Conservation (phyloP, 2,888 invertebrate genomes). For the Synanthedon formicaeformis region DNA sequence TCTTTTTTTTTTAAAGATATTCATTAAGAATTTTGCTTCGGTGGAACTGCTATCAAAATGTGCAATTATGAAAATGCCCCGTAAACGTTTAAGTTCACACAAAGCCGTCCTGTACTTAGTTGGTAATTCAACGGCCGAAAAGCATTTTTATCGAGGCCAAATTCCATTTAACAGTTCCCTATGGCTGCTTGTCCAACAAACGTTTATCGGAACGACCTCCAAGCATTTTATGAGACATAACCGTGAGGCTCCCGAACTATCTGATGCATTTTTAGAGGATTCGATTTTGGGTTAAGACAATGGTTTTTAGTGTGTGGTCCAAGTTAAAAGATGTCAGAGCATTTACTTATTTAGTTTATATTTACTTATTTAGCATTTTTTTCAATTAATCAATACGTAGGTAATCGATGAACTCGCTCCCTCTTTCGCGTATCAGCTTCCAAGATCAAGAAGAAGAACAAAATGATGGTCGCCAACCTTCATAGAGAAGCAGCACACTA, state of each 20-base stretch:
- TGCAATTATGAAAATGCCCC: no score
- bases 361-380: no score
- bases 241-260: constrained; percentile 22
- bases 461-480: no score
- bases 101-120: not conserved
- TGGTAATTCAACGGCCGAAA: not conserved
- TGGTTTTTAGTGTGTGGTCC: constrained; percentile 16
- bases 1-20: no score
- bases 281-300: constrained; percentile 62
- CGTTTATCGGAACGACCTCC: constrained; percentile 37
- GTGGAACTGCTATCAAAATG: no score
- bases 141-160: constrained; percentile 13
- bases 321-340: not conserved
- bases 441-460: no score
- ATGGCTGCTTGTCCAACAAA: constrained; percentile 25
- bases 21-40: no score
- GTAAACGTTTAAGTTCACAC: not conserved
- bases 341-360: no score
- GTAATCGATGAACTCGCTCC: no score
- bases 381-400: no score
- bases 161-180: constrained; percentile 20
- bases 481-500: no score
- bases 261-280: constrained; percentile 60
- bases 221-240: constrained; percentile 67
- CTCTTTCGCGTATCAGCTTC: no score